phyloP scores from a whole-genome alignment of 1,140 invertebrate genomes.

The Drosophila truncata region DNA sequence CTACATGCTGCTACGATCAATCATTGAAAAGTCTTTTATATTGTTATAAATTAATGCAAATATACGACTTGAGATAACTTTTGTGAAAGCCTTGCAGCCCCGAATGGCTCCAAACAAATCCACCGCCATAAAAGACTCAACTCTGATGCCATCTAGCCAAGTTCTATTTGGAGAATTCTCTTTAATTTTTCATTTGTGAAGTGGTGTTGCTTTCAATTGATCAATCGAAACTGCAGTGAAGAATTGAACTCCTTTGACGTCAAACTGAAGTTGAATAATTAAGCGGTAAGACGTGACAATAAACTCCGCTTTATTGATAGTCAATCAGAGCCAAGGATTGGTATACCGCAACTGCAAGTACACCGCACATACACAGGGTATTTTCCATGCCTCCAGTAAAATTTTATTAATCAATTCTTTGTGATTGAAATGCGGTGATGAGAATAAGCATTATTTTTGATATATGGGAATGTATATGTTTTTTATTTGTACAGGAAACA shows the following conservation, averaged over 20 bases:
- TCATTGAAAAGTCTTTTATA: slow-evolving; percentile 71
- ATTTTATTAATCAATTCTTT: background rate
- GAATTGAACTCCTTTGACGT: slow-evolving; percentile 26
- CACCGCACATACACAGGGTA: background rate
- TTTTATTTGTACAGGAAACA: too few species aligned
- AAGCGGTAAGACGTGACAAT: slow-evolving; percentile 8
- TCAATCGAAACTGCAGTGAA: slow-evolving; percentile 19
- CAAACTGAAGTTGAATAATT: slow-evolving; percentile 22
- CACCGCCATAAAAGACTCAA: slow-evolving; percentile 30
- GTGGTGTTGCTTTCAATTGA: slow-evolving; percentile 13
- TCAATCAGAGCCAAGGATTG: background rate
- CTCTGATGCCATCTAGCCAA: background rate
- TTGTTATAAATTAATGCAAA: slow-evolving; percentile 73
- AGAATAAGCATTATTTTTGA: background rate
- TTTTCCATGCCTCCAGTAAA: background rate
- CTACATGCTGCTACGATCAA: slow-evolving; percentile 49
- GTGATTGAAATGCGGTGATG: background rate
- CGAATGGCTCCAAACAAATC: slow-evolving; percentile 21
- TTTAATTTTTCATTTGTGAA: background rate
- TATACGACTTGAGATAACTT: slow-evolving; percentile 67
- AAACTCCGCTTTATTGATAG: slow-evolving; percentile 26
- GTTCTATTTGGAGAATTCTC: slow-evolving; percentile 36
- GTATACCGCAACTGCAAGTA: background rate
- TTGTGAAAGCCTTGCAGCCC: slow-evolving; percentile 38
- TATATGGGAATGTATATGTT: background rate